Evolutionary conservation across 2,888 invertebrate species (phyloP).

Genomic region (Apeira syringaria): DNA sequence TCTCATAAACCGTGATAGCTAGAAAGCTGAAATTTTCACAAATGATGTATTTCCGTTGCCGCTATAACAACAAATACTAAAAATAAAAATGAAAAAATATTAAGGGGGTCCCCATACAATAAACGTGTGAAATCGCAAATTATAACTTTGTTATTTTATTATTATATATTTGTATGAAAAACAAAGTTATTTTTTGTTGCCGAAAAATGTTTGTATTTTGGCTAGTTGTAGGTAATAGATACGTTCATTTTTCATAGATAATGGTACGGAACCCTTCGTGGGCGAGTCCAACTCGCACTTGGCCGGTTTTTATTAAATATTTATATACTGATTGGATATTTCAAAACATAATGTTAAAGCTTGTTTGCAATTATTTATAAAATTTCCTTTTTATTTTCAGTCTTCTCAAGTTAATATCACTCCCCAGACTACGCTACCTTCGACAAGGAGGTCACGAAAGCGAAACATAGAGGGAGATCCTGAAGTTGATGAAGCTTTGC

Average conservation of each 20-base stretch:
- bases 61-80: constrained; percentile 23
- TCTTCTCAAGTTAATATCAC: constrained; percentile 30
- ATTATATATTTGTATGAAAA: constrained; percentile 22
- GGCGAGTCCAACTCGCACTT: background rate
- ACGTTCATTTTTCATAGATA: constrained; percentile 12
- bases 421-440: constrained; percentile 27
- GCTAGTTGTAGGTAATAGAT: constrained; percentile 24
- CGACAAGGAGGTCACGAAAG: constrained; percentile 27
- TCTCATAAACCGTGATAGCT: background rate
- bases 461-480: constrained; percentile 28
- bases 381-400: constrained; percentile 29
- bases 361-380: constrained; percentile 31
- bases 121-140: constrained; percentile 22
- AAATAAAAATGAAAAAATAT: constrained; percentile 15
- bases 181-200: constrained; percentile 23
- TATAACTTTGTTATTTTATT: constrained; percentile 22
- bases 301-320: constrained; percentile 17
- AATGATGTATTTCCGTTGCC: constrained; percentile 20
- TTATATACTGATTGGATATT: constrained; percentile 24
- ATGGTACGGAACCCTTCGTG: background rate
- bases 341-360: constrained; percentile 28
- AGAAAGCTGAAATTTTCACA: constrained; percentile 16
- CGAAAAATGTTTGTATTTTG: constrained; percentile 21
- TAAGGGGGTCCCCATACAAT: constrained; percentile 19
- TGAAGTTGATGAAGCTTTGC: constrained; percentile 29